Evolutionary conservation across 2,113 vertebrate species (phyloP).

Genomic region (Scortum barcoo): DNA sequence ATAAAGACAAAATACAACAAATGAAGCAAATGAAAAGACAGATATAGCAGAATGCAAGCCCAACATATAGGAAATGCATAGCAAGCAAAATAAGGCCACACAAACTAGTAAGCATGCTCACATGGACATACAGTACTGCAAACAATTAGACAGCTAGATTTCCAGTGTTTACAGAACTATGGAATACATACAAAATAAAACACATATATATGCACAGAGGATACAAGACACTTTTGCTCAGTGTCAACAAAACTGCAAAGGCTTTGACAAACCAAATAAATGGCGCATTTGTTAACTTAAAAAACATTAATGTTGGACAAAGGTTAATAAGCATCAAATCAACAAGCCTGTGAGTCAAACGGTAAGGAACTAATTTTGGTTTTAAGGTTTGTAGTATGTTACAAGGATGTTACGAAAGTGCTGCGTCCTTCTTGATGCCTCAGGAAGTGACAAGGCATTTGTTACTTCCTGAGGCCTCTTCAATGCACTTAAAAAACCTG

Average conservation of each 20-base stretch:
- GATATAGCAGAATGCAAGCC: slow-evolving; percentile 65
- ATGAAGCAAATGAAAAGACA: slow-evolving; percentile 81
- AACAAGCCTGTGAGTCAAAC: neutral
- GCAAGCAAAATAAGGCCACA: slow-evolving; percentile 70
- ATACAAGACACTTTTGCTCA: slow-evolving; percentile 13
- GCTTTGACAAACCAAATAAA: slow-evolving; percentile 43
- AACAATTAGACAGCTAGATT: slow-evolving; percentile 17
- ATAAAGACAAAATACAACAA: slow-evolving; percentile 81
- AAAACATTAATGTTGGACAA: slow-evolving; percentile 44
- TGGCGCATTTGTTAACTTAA: slow-evolving; percentile 8
- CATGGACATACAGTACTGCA: slow-evolving; percentile 37
- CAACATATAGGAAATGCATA: slow-evolving; percentile 47
- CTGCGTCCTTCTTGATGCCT: neutral
- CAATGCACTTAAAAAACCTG: neutral
- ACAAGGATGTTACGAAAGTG: neutral
- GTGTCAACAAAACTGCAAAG: slow-evolving; percentile 36
- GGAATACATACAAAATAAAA: slow-evolving; percentile 32
- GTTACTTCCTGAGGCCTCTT: neutral
- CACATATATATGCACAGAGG: slow-evolving; percentile 26
- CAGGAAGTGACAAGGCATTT: neutral
- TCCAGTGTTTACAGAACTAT: slow-evolving; percentile 38
- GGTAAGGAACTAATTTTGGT: neutral
- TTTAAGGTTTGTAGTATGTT: neutral
- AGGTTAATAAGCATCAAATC: slow-evolving; percentile 56
- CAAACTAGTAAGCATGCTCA: slow-evolving; percentile 54